A percentile compares a stretch with the other conserved stretches of the same genome.
phyloP scores from a whole-genome alignment of 2,797 vertebrate species.

The Potorous gilbertii region DNA sequence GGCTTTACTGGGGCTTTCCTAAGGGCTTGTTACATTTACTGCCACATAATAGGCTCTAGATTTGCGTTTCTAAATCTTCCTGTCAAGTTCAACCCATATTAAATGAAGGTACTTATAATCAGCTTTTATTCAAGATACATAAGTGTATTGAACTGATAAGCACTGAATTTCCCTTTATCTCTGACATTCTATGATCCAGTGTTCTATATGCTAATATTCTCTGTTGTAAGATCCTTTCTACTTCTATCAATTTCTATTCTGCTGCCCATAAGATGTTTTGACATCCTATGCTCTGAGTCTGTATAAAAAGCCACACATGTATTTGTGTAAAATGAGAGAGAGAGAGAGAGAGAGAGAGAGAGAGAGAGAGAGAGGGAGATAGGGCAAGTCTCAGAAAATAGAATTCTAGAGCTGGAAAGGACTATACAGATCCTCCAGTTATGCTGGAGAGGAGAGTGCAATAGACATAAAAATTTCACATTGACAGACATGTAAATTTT shows the following conservation, averaged over 20 bases:
- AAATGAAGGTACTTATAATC: neutral
- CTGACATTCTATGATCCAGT: neutral
- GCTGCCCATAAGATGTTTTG: neutral
- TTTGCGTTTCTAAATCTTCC: constrained; percentile 2
- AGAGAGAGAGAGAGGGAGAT: no score
- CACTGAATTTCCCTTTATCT: neutral
- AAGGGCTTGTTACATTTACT: neutral
- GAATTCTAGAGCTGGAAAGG: neutral
- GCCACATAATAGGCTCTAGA: neutral
- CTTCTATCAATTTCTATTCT: neutral
- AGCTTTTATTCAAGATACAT: neutral
- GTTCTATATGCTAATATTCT: neutral
- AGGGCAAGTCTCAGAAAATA: neutral
- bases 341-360: no score
- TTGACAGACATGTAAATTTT: neutral
- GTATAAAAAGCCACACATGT: neutral
- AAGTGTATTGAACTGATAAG: neutral
- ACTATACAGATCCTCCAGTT: neutral
- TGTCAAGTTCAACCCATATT: neutral
- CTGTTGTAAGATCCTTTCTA: neutral
- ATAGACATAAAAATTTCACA: no score
- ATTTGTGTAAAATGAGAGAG: neutral
- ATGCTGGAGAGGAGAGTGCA: neutral
- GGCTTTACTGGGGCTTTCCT: neutral
- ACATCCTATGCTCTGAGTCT: neutral